Evolutionary conservation across 2,797 vertebrate genomes (phyloP).

Genomic region (Manis pentadactyla): DNA sequence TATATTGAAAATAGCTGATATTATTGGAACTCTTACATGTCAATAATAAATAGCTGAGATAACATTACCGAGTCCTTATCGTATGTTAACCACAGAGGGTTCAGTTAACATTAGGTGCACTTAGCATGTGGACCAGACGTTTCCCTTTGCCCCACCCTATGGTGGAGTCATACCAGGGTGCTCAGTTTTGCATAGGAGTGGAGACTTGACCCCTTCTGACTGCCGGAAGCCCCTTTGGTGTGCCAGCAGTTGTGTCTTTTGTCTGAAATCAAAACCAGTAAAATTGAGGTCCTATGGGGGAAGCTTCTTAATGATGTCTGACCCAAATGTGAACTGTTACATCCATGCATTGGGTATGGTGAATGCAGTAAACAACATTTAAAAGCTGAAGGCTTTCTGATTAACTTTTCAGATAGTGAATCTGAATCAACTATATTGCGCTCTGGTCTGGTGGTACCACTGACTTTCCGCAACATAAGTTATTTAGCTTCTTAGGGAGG

Average conservation of each 20-base stretch:
- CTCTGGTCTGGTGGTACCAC: not conserved
- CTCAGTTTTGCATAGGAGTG: not conserved
- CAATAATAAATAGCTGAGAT: not conserved
- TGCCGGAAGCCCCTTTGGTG: too few species aligned
- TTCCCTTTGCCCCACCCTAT: not conserved
- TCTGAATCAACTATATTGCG: not conserved
- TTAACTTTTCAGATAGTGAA: not conserved
- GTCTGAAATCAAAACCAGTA: not conserved
- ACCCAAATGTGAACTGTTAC: not conserved
- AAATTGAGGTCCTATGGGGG: not conserved
- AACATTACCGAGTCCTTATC: not conserved
- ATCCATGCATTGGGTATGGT: accelerated
- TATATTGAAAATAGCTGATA: not conserved
- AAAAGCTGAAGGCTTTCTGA: not conserved
- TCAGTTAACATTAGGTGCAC: not conserved
- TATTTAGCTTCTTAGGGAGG: not conserved
- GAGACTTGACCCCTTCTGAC: not conserved
- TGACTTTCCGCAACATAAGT: not conserved
- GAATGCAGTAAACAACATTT: not conserved
- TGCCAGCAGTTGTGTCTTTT: not conserved
- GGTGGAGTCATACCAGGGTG: too few species aligned
- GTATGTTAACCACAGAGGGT: not conserved
- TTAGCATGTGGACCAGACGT: too few species aligned
- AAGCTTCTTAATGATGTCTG: not conserved
- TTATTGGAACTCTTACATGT: not conserved